phyloP scores from a whole-genome alignment of 2,113 vertebrate genomes.

The Epinephelus cyanopodus region DNA sequence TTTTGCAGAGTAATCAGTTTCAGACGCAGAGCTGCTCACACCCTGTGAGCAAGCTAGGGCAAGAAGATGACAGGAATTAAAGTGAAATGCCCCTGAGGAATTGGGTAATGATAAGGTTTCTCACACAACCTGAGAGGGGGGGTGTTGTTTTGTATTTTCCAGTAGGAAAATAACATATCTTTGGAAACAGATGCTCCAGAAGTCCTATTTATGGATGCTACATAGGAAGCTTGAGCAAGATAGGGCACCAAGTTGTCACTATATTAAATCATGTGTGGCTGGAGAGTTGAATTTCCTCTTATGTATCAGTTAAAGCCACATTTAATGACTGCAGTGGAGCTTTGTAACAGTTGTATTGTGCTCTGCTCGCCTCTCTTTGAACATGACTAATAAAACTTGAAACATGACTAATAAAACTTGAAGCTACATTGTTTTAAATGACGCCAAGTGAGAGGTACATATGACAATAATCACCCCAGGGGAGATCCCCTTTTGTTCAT shows the following conservation, averaged over 20 bases:
- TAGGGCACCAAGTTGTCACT: background rate
- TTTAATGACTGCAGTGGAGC: background rate
- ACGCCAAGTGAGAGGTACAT: background rate
- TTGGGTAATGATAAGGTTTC: background rate
- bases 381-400: background rate
- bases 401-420: background rate
- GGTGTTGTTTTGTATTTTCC: background rate
- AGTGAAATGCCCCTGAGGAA: background rate
- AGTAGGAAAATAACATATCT: background rate
- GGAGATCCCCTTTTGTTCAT: background rate
- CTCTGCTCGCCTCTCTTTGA: background rate
- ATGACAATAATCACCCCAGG: background rate
- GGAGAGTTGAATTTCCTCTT: background rate
- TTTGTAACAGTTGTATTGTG: background rate
- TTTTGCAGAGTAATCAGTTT: conserved; percentile 29
- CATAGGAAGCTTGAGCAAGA: background rate
- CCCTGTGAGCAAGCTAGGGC: conserved; percentile 47
- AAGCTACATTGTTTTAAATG: background rate
- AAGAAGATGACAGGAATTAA: conserved; percentile 18
- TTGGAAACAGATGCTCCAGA: background rate
- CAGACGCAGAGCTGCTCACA: conserved; percentile 12
- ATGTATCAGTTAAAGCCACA: background rate
- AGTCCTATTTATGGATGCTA: no score
- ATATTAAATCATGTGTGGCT: background rate
- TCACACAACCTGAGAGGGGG: background rate